Evolutionary conservation across 2,888 invertebrate species (phyloP).

Genomic region (Gastracanthus pulcherrimus): DNA sequence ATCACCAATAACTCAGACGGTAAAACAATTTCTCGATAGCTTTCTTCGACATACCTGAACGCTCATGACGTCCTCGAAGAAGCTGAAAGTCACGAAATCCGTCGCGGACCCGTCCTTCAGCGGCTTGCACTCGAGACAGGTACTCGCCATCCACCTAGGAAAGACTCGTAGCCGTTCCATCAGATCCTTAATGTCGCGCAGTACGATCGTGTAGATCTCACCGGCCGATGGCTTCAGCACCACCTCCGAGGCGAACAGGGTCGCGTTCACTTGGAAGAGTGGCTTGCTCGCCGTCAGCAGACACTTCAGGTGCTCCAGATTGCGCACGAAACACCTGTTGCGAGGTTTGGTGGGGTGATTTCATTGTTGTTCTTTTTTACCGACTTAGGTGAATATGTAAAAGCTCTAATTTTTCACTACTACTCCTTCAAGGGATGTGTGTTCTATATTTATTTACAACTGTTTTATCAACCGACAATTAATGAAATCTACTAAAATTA

Average conservation of each 20-base stretch:
- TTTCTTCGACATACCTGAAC: no score
- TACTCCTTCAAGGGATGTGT: no score
- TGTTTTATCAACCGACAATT: no score
- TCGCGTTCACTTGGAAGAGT: constrained; percentile 89
- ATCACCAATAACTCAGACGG: background rate
- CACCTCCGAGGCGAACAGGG: constrained; percentile 87
- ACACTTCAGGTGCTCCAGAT: constrained; percentile 84
- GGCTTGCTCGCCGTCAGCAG: constrained; percentile 80
- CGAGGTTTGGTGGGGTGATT: no score
- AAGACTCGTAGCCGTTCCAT: constrained; percentile 87
- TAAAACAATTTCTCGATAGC: no score
- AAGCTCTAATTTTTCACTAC: no score
- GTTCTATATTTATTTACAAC: no score
- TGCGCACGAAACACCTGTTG: constrained; percentile 77
- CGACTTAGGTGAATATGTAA: no score
- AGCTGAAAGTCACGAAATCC: constrained; percentile 85
- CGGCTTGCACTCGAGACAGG: constrained; percentile 86
- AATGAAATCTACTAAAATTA: no score
- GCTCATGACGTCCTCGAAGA: constrained; percentile 85
- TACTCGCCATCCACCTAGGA: constrained; percentile 91
- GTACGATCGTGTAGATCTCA: constrained; percentile 88
- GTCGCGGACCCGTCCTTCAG: constrained; percentile 80
- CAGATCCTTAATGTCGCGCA: constrained; percentile 87
- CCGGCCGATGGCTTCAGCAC: constrained; percentile 86
- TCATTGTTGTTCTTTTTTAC: no score